phyloP scores from a whole-genome alignment of 35 echinoderm and acorn worm genomes.

The Ptychodera flava region DNA sequence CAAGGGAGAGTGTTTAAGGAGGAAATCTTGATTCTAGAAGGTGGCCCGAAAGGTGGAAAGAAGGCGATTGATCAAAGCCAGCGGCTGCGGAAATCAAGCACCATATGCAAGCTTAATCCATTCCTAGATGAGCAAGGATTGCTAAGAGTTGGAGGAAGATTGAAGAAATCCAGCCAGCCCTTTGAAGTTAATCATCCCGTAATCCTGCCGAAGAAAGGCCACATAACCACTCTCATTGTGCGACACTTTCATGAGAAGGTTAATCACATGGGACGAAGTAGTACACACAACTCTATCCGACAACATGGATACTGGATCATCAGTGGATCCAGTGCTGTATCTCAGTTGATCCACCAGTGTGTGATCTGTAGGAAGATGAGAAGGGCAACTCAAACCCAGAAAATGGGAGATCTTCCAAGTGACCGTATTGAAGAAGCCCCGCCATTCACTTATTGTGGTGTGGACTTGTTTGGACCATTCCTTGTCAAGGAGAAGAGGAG shows the following conservation, averaged over 20 bases:
- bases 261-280: constrained; percentile 16
- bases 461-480: constrained; percentile 10
- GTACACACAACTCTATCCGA: neutral
- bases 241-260: constrained; percentile 9
- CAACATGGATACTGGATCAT: constrained; percentile 35
- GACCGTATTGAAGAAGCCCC: neutral
- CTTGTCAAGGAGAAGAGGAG: constrained; percentile 26
- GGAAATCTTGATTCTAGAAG: neutral
- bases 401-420: neutral
- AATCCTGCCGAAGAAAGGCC: constrained; percentile 25
- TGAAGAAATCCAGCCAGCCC: constrained; percentile 18
- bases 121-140: constrained; percentile 21
- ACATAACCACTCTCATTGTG: constrained; percentile 16
- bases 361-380: constrained; percentile 15
- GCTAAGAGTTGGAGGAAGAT: constrained; percentile 43
- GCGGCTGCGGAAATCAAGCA: neutral
- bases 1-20: neutral
- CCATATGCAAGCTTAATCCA: constrained; percentile 13
- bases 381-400: neutral
- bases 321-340: constrained; percentile 4
- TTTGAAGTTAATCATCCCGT: constrained; percentile 43
- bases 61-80: neutral
- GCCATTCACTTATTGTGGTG: neutral
- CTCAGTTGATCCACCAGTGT: constrained; percentile 30
- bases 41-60: neutral